Base-by-base conservation (phyloP, 2,797 vertebrate genomes). In the Agapornis canus region DNA sequence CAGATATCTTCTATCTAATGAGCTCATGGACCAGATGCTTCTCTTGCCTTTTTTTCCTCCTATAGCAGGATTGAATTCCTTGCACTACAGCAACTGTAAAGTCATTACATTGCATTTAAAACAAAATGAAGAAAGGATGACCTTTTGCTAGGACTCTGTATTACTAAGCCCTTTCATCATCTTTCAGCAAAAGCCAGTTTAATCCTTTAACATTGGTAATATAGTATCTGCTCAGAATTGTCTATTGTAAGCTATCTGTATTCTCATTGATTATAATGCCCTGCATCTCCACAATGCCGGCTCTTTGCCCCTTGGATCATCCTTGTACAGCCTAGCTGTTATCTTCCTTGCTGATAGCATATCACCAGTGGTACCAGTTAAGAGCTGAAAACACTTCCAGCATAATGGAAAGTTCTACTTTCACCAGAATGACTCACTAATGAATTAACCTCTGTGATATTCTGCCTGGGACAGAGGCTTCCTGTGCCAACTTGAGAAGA, bases 391-490 rank as follows among this genome's bases (percentile, higher is more conserved):
- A 81, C n/a, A 13, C 87, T 94, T 85, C 40, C 5, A 79, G 76
- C 79, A 56, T 81, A 76, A 86, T 83, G 82, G 91, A 69, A 94
- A 92, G 39, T 92, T 93, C 65, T 23, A 11, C 80, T 96, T 95
- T 79, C 15, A 4, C 72, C 63, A 79, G 72, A 43, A 78, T 96
- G 89, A 73, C 61, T 96, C 42, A 65, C 15, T 89, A 79, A 83
- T 82, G 87, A 82, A 60, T 95, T 95, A 89, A 92, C 65, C 54
- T 27, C 12, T 49, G 51, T 7, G 29, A 42, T 63, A 15, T 45
- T 84, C 64, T 84, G 73, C 64, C 43, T 68, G 9, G 43, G 31
- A 56, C 82, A 47, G 61, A 89, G 40, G 31, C 27, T 94, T 92
- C 81, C 69, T 61, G 47, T 69, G 81, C 82, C 89, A 78, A 6